Evolutionary conservation across 2,888 invertebrate genomes (phyloP).

Genomic region (Sthenelais limicola): DNA sequence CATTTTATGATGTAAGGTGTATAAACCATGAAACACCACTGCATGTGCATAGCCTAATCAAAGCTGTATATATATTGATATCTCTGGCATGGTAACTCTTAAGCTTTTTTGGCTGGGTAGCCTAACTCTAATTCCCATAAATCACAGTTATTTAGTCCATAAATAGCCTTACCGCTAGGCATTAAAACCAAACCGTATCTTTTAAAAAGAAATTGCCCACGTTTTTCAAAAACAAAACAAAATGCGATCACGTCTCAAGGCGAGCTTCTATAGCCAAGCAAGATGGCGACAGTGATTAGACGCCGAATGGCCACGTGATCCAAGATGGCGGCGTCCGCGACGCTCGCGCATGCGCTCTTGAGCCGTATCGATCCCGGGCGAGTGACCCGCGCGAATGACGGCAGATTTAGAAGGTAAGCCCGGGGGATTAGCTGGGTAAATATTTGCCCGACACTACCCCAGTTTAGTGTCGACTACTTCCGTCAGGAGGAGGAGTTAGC

Average conservation of each 20-base stretch:
- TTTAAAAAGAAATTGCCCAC: background rate
- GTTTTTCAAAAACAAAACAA: background rate
- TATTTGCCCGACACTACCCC: background rate
- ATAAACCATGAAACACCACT: too few relatives aligned
- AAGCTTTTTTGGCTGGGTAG: background rate
- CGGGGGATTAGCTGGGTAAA: constrained; percentile 10
- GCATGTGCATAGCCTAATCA: too few relatives aligned
- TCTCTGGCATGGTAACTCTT: too few relatives aligned
- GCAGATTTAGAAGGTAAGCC: constrained; percentile 2
- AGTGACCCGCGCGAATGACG: background rate
- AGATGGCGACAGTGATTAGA: too few relatives aligned
- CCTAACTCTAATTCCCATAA: background rate
- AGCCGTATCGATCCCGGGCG: background rate
- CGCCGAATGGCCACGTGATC: background rate
- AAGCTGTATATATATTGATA: too few relatives aligned
- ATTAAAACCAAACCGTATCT: background rate
- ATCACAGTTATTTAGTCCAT: background rate
- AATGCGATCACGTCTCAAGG: background rate
- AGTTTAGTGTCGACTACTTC: constrained; percentile 1
- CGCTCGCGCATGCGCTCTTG: background rate
- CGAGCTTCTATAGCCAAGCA: too few relatives aligned
- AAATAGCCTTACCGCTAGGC: background rate
- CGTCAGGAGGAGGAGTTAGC: too few relatives aligned
- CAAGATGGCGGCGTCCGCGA: background rate
- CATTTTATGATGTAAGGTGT: too few relatives aligned